Evolutionary conservation across 2,113 vertebrate genomes (phyloP).

Genomic region (Cyanoliseus patagonus): DNA sequence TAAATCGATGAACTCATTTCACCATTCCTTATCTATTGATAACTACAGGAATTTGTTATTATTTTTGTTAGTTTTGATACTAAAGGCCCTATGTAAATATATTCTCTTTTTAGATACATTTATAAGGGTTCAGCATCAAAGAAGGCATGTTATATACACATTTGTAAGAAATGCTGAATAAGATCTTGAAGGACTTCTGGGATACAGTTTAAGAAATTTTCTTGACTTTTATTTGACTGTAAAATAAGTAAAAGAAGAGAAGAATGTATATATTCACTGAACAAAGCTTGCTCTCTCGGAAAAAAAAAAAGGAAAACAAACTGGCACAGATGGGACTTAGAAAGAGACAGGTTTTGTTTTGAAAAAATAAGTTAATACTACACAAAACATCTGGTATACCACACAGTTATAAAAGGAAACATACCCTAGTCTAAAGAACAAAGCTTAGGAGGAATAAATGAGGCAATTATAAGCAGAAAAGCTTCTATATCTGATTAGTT

Average conservation of each 20-base stretch:
- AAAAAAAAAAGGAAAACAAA: neutral
- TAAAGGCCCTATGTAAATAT: neutral
- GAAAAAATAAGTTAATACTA: neutral
- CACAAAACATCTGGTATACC: neutral
- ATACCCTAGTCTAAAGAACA: neutral
- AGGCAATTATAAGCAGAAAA: slow-evolving; percentile 23
- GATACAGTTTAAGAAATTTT: neutral
- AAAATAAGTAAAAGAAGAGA: neutral
- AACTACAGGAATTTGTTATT: neutral
- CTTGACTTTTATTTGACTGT: neutral
- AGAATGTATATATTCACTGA: neutral
- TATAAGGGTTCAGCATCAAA: neutral
- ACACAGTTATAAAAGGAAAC: neutral
- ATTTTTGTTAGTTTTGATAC: neutral
- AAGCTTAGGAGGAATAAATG: slow-evolving; percentile 4
- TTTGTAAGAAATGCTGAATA: neutral
- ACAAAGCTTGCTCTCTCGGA: neutral
- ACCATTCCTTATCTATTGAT: neutral
- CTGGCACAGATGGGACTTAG: neutral
- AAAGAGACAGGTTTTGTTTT: neutral
- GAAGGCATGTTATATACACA: neutral
- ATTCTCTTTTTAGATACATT: neutral
- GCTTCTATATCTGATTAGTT: neutral
- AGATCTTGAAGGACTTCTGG: neutral
- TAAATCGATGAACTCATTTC: neutral